phyloP scores from a whole-genome alignment of 2,888 invertebrate species.

The Nephrotoma guestfalica region DNA sequence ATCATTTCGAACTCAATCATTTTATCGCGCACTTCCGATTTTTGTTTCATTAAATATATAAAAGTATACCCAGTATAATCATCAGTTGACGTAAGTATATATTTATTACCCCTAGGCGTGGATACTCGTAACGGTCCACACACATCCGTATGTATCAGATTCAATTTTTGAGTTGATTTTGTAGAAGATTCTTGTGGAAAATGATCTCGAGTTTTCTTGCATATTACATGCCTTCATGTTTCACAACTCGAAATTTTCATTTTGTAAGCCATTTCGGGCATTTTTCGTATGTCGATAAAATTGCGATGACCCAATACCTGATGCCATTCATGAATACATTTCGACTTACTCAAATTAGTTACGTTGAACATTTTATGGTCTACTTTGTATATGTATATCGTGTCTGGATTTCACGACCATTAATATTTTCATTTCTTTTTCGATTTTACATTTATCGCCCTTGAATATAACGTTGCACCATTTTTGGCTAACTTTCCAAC shows the following conservation, averaged over 20 bases:
- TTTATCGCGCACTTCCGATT: slow-evolving; percentile 11
- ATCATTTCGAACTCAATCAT: slow-evolving; percentile 13
- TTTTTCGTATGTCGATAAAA: not conserved
- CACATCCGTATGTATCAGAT: too few relatives aligned
- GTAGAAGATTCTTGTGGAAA: not conserved
- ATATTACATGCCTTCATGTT: too few relatives aligned
- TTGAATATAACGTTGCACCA: slow-evolving; percentile 8
- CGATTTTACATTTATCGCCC: not conserved
- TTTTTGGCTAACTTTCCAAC: not conserved
- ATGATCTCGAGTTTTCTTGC: not conserved
- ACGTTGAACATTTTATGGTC: not conserved
- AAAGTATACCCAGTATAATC: not conserved
- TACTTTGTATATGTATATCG: slow-evolving; percentile 5
- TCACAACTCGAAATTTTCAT: not conserved
- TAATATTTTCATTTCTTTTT: slow-evolving; percentile 1
- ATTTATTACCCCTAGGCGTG: not conserved
- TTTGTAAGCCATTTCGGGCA: not conserved
- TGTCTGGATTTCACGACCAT: not conserved
- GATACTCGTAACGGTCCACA: not conserved
- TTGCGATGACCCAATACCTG: not conserved
- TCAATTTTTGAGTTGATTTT: not conserved
- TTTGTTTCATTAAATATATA: slow-evolving; percentile 8
- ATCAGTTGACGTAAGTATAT: not conserved
- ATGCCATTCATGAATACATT: slow-evolving; percentile 5
- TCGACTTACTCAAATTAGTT: not conserved